These are phyloP conservation scores for Leptinotarsa peninsularis DNA, from an alignment of 2,888 invertebrate species.

Conservation along the genomic window DNA sequence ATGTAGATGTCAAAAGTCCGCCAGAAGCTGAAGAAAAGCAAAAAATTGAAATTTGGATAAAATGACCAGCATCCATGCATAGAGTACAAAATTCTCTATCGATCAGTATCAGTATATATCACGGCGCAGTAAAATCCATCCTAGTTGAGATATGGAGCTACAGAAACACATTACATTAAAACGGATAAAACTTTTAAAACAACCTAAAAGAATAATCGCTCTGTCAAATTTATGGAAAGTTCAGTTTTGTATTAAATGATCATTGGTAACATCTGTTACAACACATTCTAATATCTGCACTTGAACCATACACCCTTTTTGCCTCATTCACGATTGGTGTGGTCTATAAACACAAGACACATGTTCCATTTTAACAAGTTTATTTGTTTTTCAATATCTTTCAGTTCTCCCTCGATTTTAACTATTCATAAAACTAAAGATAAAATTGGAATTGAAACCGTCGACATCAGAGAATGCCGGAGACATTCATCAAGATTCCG, in stretches of 20 bases:
- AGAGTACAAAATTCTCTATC: too few relatives aligned
- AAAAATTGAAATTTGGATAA: too few relatives aligned
- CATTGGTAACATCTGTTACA: conserved; percentile 2
- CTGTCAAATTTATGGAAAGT: background rate
- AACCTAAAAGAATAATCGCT: too few relatives aligned
- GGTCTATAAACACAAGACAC: conserved; percentile 18
- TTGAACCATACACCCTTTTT: background rate
- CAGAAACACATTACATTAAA: too few relatives aligned
- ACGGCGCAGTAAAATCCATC: too few relatives aligned
- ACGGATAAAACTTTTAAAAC: too few relatives aligned
- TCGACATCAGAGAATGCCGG: conserved; percentile 9
- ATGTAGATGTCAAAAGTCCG: too few relatives aligned
- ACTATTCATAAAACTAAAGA: conserved; percentile 7
- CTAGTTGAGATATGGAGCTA: too few relatives aligned
- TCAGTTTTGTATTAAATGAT: background rate
- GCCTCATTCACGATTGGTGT: conserved; percentile 2
- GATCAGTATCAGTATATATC: too few relatives aligned
- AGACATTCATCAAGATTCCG: background rate
- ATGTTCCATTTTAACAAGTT: conserved; percentile 14
- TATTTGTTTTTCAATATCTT: conserved; percentile 10
- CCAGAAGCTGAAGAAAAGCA: too few relatives aligned
- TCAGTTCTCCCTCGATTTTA: conserved; percentile 14
- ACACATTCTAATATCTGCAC: conserved; percentile 1
- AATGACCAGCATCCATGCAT: too few relatives aligned
- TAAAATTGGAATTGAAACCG: conserved; percentile 13